Evolutionary conservation across 2,888 invertebrate genomes (phyloP), one percentile per base, ranked within the genome.

Genomic region (Leucophora obtusa): DNA sequence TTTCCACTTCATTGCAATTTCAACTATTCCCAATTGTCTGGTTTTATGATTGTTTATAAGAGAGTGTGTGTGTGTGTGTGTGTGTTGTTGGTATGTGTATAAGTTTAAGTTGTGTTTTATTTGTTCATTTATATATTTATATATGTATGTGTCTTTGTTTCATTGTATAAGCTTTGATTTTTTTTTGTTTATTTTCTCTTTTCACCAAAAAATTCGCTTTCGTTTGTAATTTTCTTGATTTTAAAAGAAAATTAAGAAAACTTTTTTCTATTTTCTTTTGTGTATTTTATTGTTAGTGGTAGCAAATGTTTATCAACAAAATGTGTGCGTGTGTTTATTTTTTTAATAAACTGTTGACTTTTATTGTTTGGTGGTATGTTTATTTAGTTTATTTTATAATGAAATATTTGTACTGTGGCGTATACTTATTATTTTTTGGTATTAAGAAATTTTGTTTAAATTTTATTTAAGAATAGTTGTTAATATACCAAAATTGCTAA

Each of bases 1-100:
- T 81, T 81, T 81, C 77, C 81, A 81, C 81, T 81, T 77, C 81
- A 81, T 77, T 81, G 81, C 69, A 77, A 74, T 77, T 81, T 81
- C 73, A 81, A 81, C 81, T 77, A 77, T 77, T 70, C 73, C 73
- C 81, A 81, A 81, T 77, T 81, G 81, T 81, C 81, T 81, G 77
- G 77, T 77, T 66, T 80, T 80, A 76, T 76, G 71, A 76, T 76
- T 76, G 79, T 74, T 60, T 43, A 24, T 77, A 14, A 18, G 7
- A 43, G 59, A 60, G 21, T 69, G 14, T 58, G 14, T 50, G 63
- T 47, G 18, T 53, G 54, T 59, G 24, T 28, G 7, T 28, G 6
- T 28, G 28, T 47, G 18, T 53, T n/a, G n/a, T n/a, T n/a, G n/a
- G n/a, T 28, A 28, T 28, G 28, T 47, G 18, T 53, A 54, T 65